A percentile compares a stretch with the other conserved stretches of the same genome.
phyloP scores from a whole-genome alignment of 2,113 vertebrate species.

The Mobula hypostoma region DNA sequence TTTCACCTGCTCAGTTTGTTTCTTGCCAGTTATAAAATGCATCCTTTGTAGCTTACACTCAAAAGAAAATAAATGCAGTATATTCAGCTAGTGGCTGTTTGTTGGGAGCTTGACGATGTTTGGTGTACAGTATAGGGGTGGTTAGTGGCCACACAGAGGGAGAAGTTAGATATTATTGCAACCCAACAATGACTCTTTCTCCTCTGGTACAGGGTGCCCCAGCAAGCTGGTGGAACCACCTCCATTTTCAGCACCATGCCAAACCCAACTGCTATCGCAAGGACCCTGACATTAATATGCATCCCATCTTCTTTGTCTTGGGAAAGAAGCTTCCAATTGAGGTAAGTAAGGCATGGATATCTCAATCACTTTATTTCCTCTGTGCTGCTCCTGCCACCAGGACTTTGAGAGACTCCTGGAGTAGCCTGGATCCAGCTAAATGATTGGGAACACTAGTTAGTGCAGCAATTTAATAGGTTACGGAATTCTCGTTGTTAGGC shows the following conservation, averaged over 20 bases:
- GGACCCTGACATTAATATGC: slow-evolving; percentile 72
- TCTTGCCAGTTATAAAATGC: background rate
- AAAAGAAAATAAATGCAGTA: background rate
- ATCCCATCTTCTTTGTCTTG: slow-evolving; percentile 66
- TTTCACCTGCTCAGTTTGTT: no score
- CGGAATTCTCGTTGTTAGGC: background rate
- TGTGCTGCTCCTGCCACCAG: no score
- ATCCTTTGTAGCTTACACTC: background rate
- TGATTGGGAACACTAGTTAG: background rate
- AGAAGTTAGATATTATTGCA: background rate
- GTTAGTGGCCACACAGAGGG: background rate
- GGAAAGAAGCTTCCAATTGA: slow-evolving; percentile 70
- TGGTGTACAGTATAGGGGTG: background rate
- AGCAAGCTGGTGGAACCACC: slow-evolving; percentile 74
- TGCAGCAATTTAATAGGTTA: no score
- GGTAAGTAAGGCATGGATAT: slow-evolving; percentile 48
- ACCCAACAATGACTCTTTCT: background rate
- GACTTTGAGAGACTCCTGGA: background rate
- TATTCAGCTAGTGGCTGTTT: background rate
- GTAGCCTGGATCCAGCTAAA: background rate
- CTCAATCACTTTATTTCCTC: background rate
- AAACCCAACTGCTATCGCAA: slow-evolving; percentile 74
- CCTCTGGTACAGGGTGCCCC: slow-evolving; percentile 59
- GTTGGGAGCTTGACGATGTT: background rate
- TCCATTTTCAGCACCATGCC: slow-evolving; percentile 73